Conservation (phyloP, 2,113 vertebrate genomes). For the Melozone crissalis region DNA sequence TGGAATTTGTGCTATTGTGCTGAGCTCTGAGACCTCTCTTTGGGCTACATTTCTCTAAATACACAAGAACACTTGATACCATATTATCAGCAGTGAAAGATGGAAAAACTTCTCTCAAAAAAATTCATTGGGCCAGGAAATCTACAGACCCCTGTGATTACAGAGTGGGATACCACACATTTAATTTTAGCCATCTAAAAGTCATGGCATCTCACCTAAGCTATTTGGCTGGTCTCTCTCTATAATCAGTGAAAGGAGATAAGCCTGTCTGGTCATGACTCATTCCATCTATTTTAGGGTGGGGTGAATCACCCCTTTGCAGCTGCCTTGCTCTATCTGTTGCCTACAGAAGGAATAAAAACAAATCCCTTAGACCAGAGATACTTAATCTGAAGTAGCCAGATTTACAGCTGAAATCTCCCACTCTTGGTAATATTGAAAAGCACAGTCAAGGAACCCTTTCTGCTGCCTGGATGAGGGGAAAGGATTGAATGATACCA, state of each 20-base stretch:
- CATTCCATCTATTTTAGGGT: constrained; percentile 55
- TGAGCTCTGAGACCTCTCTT: not conserved
- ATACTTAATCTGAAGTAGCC: constrained; percentile 9
- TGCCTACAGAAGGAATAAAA: constrained; percentile 42
- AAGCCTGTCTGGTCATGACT: constrained; percentile 61
- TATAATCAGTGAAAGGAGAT: constrained; percentile 46
- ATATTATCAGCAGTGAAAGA: not conserved
- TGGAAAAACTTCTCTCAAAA: not conserved
- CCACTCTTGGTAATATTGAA: not conserved
- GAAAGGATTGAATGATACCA: not conserved
- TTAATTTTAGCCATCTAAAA: constrained; percentile 44
- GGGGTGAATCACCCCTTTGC: constrained; percentile 55
- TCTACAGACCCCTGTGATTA: not conserved
- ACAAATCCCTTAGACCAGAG: not conserved
- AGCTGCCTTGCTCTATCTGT: constrained; percentile 48
- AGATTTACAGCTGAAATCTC: not conserved
- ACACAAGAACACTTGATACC: not conserved
- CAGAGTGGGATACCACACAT: not conserved
- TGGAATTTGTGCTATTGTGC: constrained; percentile 9
- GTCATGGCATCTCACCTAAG: constrained; percentile 37
- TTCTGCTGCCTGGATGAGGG: not conserved
- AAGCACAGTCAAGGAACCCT: not conserved
- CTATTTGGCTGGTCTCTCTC: constrained; percentile 36
- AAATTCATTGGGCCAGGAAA: not conserved
- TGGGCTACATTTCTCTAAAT: not conserved